Evolutionary conservation across 2,888 invertebrate species (phyloP), one percentile per base, ranked within the genome.

Genomic region (Nezara viridula): DNA sequence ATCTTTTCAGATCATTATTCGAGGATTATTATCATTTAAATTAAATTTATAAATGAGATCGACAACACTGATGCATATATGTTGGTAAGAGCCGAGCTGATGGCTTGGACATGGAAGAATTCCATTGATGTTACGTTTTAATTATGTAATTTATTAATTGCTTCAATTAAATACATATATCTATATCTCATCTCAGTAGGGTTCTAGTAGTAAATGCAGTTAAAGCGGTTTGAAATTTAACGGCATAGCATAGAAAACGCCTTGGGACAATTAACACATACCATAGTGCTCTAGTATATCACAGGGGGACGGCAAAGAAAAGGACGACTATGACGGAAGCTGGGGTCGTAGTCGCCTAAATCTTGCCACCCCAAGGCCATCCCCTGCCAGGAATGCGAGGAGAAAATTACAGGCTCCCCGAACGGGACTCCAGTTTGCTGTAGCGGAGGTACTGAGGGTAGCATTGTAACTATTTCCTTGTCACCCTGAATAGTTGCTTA

Each of bases 311-410:
- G 27, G 32, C 85, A 27, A 49, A 85, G 85, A 86, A 86, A 55
- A 86, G 86, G 49, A 37, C 86, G 24, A 19, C 85, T 85, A 86
- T 86, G 86, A 86, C 86, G 86, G 86, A 86, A 52, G 86, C 50
- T 32, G n/a, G 85, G 86, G 37, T 37, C 37, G 32, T 21, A 55
- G 86, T 32, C 50, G 86, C 40, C 44, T 86, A 86, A 86, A 86
- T 86, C 86, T 86, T 86, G 49, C 86, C 37, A 50, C 52, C 86
- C 86, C 52, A 50, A 50, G 50, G 50, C 40, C 55, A 32, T 86
- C 32, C 85, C 21, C 52, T 86, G 32, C 85, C 12, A 52, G 86
- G 86, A 52, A 86, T 86, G 86, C 86, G 37, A 44, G 86, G 32
- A 86, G 86, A 86, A 86, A 86, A 86, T 86, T 86, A 86, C 86